Base-by-base conservation (phyloP, 37 sponge, comb jelly and placozoan genomes). In the Halisarca cf. caerulea region DNA sequence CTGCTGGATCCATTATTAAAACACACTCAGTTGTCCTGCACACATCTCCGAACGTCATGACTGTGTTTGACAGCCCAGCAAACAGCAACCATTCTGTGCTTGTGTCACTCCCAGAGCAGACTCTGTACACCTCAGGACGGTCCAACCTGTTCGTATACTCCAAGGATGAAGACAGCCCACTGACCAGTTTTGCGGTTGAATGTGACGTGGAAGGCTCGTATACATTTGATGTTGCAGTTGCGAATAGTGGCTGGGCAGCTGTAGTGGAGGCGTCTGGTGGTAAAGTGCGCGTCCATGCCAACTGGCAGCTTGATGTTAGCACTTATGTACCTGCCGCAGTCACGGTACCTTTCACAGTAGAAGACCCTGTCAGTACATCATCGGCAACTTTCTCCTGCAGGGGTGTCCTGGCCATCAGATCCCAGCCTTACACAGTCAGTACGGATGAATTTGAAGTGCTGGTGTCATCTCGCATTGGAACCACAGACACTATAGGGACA, bases 331-430 rank as follows among this genome's bases (percentile, higher is more conserved):
- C 64, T 9, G 77, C 77, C 42, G 15, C 36, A 44, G 2, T 74
- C 8, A 35, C 24, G 9, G 77, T 74, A 0, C 77, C 77, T 21
- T 74, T 74, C 77, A 74, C 77, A 25, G 77, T 74, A n/a, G 25
- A 21, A 18, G 23, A 43, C 9, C 15, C 18, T 6, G 44, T 44
- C 38, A 62, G 30, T 62, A 8, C 3, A 6, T 3, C 45, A 74
- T 37, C 20, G 1, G 30, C 77, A 7, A n/a, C 0, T 23, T 20
- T 74, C 15, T 36, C 24, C 8, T 74, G 77, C 25, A 39, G 45
- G 45, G 77, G 77, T 6, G 18, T 24, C 24, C 45, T 74, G 24
- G 20, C 42, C 18, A 11, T 41, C 15, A 35, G 77, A 23, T 74
- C 77, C 18, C 6, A 23, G 24, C 77, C 77, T 15, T 74, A 74